phyloP scores from a whole-genome alignment of 1,140 invertebrate genomes.

The Halyomorpha halys region DNA sequence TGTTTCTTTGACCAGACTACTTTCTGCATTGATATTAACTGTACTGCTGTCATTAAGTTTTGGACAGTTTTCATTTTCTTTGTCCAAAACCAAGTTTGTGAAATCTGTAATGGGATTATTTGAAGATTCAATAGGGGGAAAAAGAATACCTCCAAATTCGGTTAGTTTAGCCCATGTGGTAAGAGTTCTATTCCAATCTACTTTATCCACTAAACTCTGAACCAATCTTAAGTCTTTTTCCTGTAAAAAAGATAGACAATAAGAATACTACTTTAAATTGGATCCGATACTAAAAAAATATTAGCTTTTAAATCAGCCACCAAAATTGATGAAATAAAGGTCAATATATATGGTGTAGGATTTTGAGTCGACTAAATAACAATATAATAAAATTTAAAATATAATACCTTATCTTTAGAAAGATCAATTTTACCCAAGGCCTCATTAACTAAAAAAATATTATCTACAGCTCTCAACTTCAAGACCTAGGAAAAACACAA shows the following conservation, averaged over 20 bases:
- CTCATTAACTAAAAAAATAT: slow-evolving; percentile 36
- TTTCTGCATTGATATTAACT: background rate
- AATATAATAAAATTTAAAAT: background rate
- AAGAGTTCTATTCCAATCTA: slow-evolving; percentile 40
- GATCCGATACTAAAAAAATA: background rate
- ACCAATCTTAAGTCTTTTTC: slow-evolving; percentile 36
- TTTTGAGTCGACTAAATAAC: background rate
- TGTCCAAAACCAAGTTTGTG: background rate
- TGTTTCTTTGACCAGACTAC: background rate
- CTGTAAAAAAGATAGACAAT: slow-evolving; percentile 33
- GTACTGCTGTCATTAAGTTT: background rate
- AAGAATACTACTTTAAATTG: background rate
- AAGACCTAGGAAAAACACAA: slow-evolving; percentile 35
- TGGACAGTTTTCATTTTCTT: background rate
- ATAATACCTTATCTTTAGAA: slow-evolving; percentile 18
- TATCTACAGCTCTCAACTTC: slow-evolving; percentile 42
- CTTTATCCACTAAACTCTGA: slow-evolving; percentile 34
- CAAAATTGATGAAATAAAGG: background rate
- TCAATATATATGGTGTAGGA: background rate
- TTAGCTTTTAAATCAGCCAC: background rate
- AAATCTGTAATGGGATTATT: background rate
- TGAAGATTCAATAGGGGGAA: slow-evolving; percentile 30
- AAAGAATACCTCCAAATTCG: slow-evolving; percentile 36
- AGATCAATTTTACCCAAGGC: slow-evolving; percentile 5
- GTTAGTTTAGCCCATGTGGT: slow-evolving; percentile 39